Conservation (phyloP, 2,888 invertebrate species). For the Calameuta filiformis region DNA sequence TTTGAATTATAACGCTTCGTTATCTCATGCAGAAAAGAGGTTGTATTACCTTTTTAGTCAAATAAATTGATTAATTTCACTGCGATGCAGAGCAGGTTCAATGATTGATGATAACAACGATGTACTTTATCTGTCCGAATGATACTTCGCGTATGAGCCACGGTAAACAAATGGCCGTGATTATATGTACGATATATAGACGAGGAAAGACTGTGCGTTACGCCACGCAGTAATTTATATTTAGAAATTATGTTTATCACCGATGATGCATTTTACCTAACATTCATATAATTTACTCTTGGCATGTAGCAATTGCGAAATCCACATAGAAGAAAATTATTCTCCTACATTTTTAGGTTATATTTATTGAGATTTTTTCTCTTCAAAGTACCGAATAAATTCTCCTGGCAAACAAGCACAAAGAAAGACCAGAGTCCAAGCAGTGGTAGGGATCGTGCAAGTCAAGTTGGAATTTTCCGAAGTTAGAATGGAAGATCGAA, state of each 20-base stretch:
- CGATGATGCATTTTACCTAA: neutral
- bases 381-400: neutral
- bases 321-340: neutral
- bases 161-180: neutral
- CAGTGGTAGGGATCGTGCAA: neutral
- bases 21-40: neutral
- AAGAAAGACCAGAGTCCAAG: neutral
- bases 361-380: neutral
- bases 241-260: neutral
- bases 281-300: neutral
- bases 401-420: neutral
- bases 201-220: neutral
- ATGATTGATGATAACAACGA: neutral
- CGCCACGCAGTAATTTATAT: neutral
- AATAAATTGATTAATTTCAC: neutral
- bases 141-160: neutral
- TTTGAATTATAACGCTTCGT: neutral
- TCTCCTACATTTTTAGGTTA: neutral
- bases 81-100: neutral
- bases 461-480: neutral
- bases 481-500: neutral
- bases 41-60: neutral
- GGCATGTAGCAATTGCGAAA: neutral
- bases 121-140: neutral
- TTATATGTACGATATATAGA: neutral